Evolutionary conservation across 2,888 invertebrate genomes (phyloP), one percentile per base, ranked within the genome.

Genomic region (Cheilosia impressa): DNA sequence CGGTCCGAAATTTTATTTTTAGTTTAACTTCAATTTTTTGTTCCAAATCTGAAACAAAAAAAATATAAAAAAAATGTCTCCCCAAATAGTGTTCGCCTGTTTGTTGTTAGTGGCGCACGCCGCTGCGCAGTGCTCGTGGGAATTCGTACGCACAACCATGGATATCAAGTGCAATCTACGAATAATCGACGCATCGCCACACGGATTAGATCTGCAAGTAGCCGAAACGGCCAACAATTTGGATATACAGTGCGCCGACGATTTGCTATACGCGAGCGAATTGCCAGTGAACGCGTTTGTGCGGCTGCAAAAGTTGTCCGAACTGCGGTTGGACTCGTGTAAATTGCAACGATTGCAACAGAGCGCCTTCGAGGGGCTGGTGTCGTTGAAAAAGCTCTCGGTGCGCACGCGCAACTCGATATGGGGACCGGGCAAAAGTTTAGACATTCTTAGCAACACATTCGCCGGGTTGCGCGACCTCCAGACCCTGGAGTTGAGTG

Each of bases 391-490:
- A 92, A 95, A 95, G 88, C 93, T 98, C 55, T 94, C 95, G 78
- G 93, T 98, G 68, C 95, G 96, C 90, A 97, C 97, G 19, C 94
- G 95, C 91, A 97, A 97, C 92, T 94, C 94, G 22, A 95, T 96
- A 87, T 97, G 97, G 97, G 94, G 94, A 78, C 94, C 95, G 87
- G 94, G 94, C 45, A 95, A 96, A 92, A 95, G 94, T 89, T 94
- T 98, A 89, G 97, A 97, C 90, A 92, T 97, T 90, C 94, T 94
- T 81, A 92, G 95, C 87, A 95, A 94, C 88, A 95, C 96, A 87
- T 95, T 98, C 90, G 94, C 94, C 89, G 96, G 96, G 85, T 93
- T 98, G 88, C 94, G 95, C 89, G 97, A 97, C 92, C 93, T 98
- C 65, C 96, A 96, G 91, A 94, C 94, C 78, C 93, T 97, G 89